These are phyloP conservation scores for Zoanthus sansibaricus DNA, from an alignment of 92 coral and sea anemone genomes.

Conservation along the genomic window DNA sequence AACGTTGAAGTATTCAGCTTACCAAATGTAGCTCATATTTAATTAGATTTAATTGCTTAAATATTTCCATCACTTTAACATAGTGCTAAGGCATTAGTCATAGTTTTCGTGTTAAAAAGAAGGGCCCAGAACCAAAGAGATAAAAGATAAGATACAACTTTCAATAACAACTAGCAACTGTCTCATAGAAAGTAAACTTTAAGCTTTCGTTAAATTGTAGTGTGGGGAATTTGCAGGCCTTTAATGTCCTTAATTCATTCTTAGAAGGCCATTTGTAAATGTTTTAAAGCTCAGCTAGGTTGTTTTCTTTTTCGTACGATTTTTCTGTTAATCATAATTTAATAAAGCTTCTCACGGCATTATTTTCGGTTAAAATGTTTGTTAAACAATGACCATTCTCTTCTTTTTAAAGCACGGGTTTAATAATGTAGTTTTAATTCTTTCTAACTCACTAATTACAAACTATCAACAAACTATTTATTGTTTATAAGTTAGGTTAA, in stretches of 20 bases:
- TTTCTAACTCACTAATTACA: too few species aligned
- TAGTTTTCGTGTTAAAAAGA: background rate
- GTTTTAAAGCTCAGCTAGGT: background rate
- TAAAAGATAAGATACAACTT: background rate
- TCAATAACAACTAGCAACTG: background rate
- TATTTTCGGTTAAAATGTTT: background rate
- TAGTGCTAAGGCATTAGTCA: background rate
- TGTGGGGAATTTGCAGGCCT: conserved; percentile 34
- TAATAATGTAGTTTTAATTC: background rate
- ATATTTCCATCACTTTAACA: background rate
- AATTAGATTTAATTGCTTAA: background rate
- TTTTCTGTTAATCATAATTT: background rate
- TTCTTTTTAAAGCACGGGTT: background rate
- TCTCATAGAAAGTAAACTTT: background rate
- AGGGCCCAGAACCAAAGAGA: background rate
- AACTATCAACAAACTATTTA: too few species aligned
- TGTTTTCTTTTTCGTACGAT: background rate
- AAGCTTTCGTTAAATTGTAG: background rate
- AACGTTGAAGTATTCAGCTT: background rate
- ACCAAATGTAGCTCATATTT: background rate
- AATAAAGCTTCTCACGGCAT: background rate
- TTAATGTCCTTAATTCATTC: conserved; percentile 8
- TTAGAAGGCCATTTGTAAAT: background rate
- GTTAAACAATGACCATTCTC: background rate
- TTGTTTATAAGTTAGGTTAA: too few species aligned